phyloP scores from a whole-genome alignment of 2,113 vertebrate species.

The Thermophis baileyi region DNA sequence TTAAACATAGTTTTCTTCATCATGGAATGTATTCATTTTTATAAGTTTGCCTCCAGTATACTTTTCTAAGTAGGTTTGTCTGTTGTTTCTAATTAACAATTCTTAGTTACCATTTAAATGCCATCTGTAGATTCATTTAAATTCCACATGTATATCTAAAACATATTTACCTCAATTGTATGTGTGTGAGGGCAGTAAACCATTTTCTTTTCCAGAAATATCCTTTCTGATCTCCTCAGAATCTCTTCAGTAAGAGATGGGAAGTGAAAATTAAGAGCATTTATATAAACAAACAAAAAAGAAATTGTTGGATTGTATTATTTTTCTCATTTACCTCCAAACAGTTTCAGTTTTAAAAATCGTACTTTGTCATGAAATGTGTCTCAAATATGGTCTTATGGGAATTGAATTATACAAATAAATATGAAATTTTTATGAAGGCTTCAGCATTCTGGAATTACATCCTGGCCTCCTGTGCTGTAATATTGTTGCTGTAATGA shows the following conservation, averaged over 20 bases:
- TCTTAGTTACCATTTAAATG: background rate
- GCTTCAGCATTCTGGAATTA: background rate
- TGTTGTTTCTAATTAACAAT: background rate
- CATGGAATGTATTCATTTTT: background rate
- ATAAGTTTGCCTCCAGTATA: background rate
- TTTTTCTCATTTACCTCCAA: background rate
- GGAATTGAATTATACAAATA: background rate
- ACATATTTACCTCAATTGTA: background rate
- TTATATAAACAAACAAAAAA: background rate
- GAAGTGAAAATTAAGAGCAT: background rate
- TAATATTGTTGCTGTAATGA: rapidly evolving
- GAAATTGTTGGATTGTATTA: background rate
- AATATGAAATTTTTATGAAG: background rate
- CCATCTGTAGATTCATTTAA: background rate
- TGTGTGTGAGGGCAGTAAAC: background rate
- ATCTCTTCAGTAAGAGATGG: background rate
- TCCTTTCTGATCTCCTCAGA: background rate
- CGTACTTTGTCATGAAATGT: background rate
- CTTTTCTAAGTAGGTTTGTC: background rate
- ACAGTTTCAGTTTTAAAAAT: background rate
- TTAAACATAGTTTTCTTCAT: background rate
- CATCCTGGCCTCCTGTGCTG: background rate
- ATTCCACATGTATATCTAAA: background rate
- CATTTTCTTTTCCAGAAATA: background rate
- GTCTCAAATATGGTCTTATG: background rate